Base-by-base conservation (phyloP, 2,113 vertebrate species). In the Anoplopoma fimbria region DNA sequence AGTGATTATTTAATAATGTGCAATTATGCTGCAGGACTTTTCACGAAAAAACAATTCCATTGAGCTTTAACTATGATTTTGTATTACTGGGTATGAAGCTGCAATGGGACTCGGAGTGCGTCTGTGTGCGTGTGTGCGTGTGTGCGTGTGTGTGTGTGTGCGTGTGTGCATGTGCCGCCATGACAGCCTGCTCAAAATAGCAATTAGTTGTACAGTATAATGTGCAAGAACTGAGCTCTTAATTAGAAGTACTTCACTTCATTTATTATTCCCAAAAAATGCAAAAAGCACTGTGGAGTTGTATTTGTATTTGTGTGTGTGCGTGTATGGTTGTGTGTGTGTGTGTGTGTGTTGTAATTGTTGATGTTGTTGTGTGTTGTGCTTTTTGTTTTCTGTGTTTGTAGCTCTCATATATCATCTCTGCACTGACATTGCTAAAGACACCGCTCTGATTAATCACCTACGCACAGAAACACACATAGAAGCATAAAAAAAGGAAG, bases 361-460 rank as follows among this genome's bases (percentile, higher is more conserved):
- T 23, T 51, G 6, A 9, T 51, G 7, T 51, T 51, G 21, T 17
- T 42, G 31, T 69, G 34, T 31, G 2, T 25, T 47, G 60, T 77
- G 45, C 27, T 19, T 58, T 47, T 67, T 58, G 15, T 34, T 23
- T 34, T 84, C 15, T 69, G 4, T 51, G 62, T 68, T 47, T 69
- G 25, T 34, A 4, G 34, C 25, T 6, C 57, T 91, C 81, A 77
- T 88, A 68, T 36, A 79, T 91, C 85, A 87, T 69, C 51, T 53
- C 0, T 17, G 57, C 15, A 83, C 67, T 77, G 80, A 82, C 77
- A 33, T 49, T 61, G 69, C 74, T 82, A 68, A 84, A 82, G 71
- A 80, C 77, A 81, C 67, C 31, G 51, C 60, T 75, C 58, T 82
- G 81, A 88, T 88, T 80, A 88, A 88, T 89, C 49, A 72, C 79